Conservation (phyloP, 2,888 invertebrate species). For the Neoaliturus tenellus region DNA sequence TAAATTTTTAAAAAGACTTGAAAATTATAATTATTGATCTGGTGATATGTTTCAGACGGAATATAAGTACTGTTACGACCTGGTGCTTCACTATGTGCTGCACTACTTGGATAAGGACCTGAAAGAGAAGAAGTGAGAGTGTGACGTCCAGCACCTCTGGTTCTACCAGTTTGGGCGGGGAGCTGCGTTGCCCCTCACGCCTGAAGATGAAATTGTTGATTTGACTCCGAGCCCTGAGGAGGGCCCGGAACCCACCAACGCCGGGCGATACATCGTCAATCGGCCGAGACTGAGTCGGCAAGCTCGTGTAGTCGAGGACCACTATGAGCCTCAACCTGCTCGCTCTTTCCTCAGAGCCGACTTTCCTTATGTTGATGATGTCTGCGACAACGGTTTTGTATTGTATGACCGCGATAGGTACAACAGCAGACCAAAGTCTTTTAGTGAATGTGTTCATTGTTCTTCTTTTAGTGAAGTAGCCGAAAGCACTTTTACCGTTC, state of each 20-base stretch:
- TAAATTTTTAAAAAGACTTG: too few relatives aligned
- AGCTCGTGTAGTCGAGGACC: conserved; percentile 25
- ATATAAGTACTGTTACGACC: conserved; percentile 98
- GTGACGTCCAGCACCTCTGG: conserved; percentile 84
- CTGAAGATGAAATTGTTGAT: conserved; percentile 74
- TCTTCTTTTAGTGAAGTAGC: conserved; percentile 51
- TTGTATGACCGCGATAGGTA: not conserved
- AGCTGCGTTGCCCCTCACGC: conserved; percentile 80
- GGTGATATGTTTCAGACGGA: conserved; percentile 85
- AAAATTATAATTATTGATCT: too few relatives aligned
- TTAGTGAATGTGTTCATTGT: conserved; percentile 54
- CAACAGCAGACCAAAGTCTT: conserved; percentile 23
- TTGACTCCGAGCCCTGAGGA: conserved; percentile 57
- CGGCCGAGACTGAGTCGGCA: conserved; percentile 50
- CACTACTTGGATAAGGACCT: conserved; percentile 94
- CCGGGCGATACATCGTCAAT: conserved; percentile 37
- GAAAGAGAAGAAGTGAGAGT: conserved; percentile 89
- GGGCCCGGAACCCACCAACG: conserved; percentile 42
- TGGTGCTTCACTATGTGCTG: conserved; percentile 95
- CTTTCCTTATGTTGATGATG: conserved; percentile 32
- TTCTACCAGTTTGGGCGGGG: conserved; percentile 85
- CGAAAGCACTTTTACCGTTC: conserved; percentile 50
- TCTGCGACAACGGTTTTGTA: conserved; percentile 1
- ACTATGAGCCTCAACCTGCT: conserved; percentile 20
- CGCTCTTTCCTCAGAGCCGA: conserved; percentile 11